Percentiles rank a stretch among this genome's conserved stretches.
Evolutionary conservation across 2,888 invertebrate genomes (phyloP).

Genomic region (Tenodera sinensis): DNA sequence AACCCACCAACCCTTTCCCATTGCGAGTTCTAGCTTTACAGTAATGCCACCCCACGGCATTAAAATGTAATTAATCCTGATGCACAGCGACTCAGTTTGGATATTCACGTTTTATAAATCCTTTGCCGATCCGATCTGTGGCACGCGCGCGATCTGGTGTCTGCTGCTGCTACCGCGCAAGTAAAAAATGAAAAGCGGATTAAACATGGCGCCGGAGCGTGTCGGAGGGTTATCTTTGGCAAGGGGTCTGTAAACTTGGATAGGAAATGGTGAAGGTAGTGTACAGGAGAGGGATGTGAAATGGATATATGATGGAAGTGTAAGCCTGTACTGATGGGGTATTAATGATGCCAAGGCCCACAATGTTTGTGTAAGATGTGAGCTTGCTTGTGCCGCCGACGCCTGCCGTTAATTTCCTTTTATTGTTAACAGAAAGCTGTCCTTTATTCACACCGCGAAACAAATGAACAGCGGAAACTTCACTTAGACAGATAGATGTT

Average conservation of each 20-base stretch:
- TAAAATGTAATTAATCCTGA: constrained; percentile 25
- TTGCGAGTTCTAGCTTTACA: background rate
- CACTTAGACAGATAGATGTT: too few species aligned
- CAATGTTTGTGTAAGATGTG: background rate
- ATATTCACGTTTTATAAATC: constrained; percentile 21
- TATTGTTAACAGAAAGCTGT: background rate
- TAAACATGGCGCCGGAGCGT: constrained; percentile 14
- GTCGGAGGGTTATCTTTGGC: background rate
- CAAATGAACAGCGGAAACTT: background rate
- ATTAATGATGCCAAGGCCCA: background rate
- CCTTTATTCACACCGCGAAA: background rate
- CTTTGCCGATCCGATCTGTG: background rate
- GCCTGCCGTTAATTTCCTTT: background rate
- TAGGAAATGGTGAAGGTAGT: background rate
- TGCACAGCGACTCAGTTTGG: background rate
- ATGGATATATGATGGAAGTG: constrained; percentile 9
- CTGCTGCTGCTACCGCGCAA: background rate
- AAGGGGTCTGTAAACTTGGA: background rate
- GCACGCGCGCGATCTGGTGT: background rate
- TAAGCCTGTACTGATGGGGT: background rate
- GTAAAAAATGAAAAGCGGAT: background rate
- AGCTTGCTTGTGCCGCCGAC: background rate
- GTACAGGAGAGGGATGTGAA: background rate
- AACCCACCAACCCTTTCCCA: background rate
- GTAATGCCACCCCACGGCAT: constrained; percentile 15